These are phyloP conservation scores for Hoplodrina ambigua DNA, from an alignment of 2,888 invertebrate genomes.

Conservation along the genomic window DNA sequence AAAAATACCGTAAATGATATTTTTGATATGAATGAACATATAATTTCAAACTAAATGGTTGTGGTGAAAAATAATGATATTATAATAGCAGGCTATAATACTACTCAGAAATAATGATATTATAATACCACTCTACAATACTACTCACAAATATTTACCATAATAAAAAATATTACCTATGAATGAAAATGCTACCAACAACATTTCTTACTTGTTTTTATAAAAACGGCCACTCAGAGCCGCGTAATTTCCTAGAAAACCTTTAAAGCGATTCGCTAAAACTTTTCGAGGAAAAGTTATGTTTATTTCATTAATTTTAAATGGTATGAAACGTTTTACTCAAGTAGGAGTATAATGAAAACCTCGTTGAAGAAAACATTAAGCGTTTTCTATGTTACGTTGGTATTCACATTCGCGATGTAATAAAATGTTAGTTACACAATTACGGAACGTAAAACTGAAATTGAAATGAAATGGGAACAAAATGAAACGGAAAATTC, in stretches of 20 bases:
- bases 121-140: no score
- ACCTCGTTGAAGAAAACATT: conserved; percentile 37
- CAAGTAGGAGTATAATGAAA: conserved; percentile 25
- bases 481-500: conserved; percentile 54
- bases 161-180: neutral
- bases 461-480: conserved; percentile 45
- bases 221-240: neutral
- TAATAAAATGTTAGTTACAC: conserved; percentile 51
- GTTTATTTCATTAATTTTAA: conserved; percentile 48
- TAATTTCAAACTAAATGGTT: no score
- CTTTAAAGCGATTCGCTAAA: conserved; percentile 12
- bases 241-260: conserved; percentile 9
- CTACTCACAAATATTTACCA: neutral
- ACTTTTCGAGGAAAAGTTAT: conserved; percentile 16
- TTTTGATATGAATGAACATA: no score
- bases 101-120: neutral
- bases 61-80: no score
- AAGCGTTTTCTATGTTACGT: conserved; percentile 33
- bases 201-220: neutral
- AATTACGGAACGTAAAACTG: conserved; percentile 49
- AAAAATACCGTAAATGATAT: no score
- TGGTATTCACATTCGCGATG: conserved; percentile 36
- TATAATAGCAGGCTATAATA: no score
- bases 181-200: neutral
- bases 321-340: conserved; percentile 17